Conservation (phyloP, 2,888 invertebrate species). For the Pachymerium ferrugineum region DNA sequence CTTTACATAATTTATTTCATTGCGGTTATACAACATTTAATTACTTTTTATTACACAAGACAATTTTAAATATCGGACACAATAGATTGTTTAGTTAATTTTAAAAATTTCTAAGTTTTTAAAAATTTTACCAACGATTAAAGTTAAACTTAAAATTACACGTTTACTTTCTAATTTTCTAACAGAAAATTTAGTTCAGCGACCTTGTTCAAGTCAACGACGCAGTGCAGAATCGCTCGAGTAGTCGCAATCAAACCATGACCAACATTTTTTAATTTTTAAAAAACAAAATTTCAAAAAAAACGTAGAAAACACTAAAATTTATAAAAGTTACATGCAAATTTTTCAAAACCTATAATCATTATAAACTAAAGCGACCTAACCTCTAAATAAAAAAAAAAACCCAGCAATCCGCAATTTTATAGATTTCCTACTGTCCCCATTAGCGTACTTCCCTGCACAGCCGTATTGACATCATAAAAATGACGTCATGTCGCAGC, state of each 20-base stretch:
- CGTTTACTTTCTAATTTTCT: background rate
- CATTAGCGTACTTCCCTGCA: background rate
- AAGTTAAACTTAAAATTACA: background rate
- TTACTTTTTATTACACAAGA: no score
- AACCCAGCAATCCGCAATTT: no score
- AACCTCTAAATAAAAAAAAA: background rate
- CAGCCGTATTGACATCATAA: background rate
- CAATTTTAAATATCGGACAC: no score
- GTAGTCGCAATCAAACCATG: background rate
- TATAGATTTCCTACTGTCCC: no score
- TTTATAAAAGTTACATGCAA: no score
- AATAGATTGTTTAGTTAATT: no score
- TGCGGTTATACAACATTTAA: no score
- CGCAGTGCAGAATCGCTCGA: conserved; percentile 5
- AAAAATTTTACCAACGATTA: no score
- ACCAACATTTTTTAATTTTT: background rate
- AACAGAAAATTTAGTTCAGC: background rate
- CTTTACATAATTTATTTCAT: no score
- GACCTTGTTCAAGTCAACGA: background rate
- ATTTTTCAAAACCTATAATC: background rate
- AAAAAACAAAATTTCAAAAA: conserved; percentile 6
- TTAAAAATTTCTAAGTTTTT: no score
- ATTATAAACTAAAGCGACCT: background rate
- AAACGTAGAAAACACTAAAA: background rate
- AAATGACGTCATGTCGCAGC: conserved; percentile 11